Conservation (phyloP, 2,113 vertebrate species). For the Globicephala melas region DNA sequence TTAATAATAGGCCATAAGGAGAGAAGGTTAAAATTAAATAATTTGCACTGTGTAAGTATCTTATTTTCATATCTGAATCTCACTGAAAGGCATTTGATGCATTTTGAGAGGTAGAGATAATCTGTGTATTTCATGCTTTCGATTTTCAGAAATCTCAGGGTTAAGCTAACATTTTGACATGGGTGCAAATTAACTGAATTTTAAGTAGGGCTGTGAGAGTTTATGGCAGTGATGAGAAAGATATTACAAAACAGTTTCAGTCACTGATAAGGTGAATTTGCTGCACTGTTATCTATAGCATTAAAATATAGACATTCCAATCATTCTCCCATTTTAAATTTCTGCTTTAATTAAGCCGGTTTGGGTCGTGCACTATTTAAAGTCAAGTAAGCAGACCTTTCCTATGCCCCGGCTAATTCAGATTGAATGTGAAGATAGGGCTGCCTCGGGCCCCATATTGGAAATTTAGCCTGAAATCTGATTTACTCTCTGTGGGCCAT, state of each 20-base stretch:
- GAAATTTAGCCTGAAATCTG: not conserved
- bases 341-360: not conserved
- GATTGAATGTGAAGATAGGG: not conserved
- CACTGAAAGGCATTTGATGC: not conserved
- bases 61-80: not conserved
- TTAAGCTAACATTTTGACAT: slow-evolving; percentile 45
- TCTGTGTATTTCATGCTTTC: slow-evolving; percentile 14
- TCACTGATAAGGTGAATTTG: not conserved
- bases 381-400: not conserved
- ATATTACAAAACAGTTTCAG: not conserved
- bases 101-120: slow-evolving; percentile 26
- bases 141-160: slow-evolving; percentile 28
- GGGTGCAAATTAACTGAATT: slow-evolving; percentile 44
- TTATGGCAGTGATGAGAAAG: slow-evolving; percentile 10
- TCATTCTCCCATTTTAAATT: not conserved
- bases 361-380: not conserved
- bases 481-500: not conserved
- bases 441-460: not conserved
- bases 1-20: not conserved
- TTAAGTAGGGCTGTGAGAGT: slow-evolving; percentile 32
- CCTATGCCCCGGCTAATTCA: not conserved
- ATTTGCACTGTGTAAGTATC: not conserved
- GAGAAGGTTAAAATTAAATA: slow-evolving; percentile 33
- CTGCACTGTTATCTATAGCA: not conserved
- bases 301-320: not conserved